Percentiles rank a stretch among this genome's conserved stretches.
These are phyloP conservation scores for Hippocampus mohnikei DNA, from an alignment of 2,113 vertebrate genomes.

Conservation along the genomic window DNA sequence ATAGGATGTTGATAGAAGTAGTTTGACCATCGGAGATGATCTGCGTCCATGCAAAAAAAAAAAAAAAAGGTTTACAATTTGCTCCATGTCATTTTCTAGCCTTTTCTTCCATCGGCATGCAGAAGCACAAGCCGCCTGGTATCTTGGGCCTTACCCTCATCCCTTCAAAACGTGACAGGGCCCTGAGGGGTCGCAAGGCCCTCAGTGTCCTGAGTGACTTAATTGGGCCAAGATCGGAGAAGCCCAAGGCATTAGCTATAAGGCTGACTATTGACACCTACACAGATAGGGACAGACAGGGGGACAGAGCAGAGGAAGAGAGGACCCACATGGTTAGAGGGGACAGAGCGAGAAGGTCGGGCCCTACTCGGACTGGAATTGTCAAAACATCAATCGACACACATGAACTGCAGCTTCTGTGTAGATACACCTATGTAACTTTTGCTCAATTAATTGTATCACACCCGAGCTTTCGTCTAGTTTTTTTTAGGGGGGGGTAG, in stretches of 20 bases:
- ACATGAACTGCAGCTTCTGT: background rate
- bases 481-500: conserved; percentile 58
- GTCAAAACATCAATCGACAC: conserved; percentile 23
- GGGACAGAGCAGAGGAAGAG: conserved; percentile 60
- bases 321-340: conserved; percentile 64
- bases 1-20: conserved; percentile 36
- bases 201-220: conserved; percentile 99
- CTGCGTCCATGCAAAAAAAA: conserved; percentile 63
- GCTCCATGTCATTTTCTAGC: background rate
- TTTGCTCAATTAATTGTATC: conserved; percentile 19
- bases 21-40: conserved; percentile 62
- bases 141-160: conserved; percentile 97
- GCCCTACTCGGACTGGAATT: conserved; percentile 68
- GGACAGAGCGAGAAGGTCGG: conserved; percentile 61
- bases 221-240: conserved; percentile 99
- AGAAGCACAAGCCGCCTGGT: conserved; percentile 89
- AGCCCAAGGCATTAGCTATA: conserved; percentile 99
- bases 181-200: conserved; percentile 99
- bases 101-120: conserved; percentile 87
- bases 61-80: conserved; percentile 28
- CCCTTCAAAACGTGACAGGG: conserved; percentile 99
- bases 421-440: background rate
- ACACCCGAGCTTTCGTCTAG: conserved; percentile 40
- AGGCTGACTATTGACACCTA: conserved; percentile 99
- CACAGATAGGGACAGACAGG: conserved; percentile 88